Base-by-base conservation (phyloP, 1,140 invertebrate species). In the Drosophila yakuba region DNA sequence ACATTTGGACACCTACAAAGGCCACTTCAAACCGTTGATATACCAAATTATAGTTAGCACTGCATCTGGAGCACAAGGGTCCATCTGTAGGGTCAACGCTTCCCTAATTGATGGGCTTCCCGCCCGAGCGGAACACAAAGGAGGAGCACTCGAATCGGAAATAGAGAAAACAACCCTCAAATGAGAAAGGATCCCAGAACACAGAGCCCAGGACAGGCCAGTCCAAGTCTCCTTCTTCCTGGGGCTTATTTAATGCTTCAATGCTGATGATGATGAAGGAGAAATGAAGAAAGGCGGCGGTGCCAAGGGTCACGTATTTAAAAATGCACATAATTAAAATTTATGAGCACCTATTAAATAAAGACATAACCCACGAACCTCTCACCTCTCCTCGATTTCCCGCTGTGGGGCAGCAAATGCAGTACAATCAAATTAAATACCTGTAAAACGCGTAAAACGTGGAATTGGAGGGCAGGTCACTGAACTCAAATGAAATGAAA, bases 241-340 rank as follows among this genome's bases (percentile, higher is more conserved):
- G 38, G 54, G 69, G 55, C 69, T 73, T 73, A 74, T 74, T 74
- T 74, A 74, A 74, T 74, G 72, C 59, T 45, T 74, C 58, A 54
- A 10, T 43, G 56, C 35, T 15, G 48, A 47, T 71, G 50, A 41
- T 60, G 50, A 41, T 60, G 50, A 23, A 20, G 8, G 15, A 36
- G 28, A 15, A 47, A 17, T 3, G 11, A 15, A 8, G 20, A 45
- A 45, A 15, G 28, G 32, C 39, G 38, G 43, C 45, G 12, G 6
- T 25, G 45, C 45, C n/a, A 72, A 57, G 71, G 72, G 72, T 64
- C 72, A 55, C 32, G 51, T 61, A 74, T 74, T 74, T 74, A 74
- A 74, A 74, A 74, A 74, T 74, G 72, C 71, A 74, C 71, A 74
- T 74, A 74, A 74, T 74, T 74, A 74, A 74, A 74, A 74, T 74